Conservation (phyloP, 2,797 vertebrate species). For the Schizopygopsis malacanthus region DNA sequence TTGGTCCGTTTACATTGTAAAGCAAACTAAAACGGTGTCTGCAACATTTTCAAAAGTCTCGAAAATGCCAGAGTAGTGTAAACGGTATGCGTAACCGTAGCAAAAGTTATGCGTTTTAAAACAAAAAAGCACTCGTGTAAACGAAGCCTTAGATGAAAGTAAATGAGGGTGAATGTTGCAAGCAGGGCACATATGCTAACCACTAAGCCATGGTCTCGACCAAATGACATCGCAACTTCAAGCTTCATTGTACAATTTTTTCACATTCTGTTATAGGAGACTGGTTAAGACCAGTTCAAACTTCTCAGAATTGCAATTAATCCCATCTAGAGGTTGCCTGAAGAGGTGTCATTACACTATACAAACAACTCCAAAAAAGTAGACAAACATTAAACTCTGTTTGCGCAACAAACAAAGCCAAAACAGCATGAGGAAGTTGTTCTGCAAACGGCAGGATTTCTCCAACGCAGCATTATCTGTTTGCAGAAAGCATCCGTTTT, state of each 20-base stretch:
- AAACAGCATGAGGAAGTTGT: conserved; percentile 20
- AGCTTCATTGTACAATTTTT: background rate
- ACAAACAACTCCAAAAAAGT: conserved; percentile 8
- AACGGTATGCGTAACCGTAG: too few species aligned
- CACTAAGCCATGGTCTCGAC: background rate
- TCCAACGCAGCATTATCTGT: background rate
- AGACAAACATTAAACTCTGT: conserved; percentile 1
- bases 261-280: background rate
- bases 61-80: too few species aligned
- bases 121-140: too few species aligned
- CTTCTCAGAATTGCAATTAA: background rate
- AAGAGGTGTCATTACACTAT: background rate
- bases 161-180: too few species aligned
- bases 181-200: too few species aligned
- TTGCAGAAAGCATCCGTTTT: conserved; percentile 14
- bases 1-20: too few species aligned
- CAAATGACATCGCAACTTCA: background rate
- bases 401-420: conserved; percentile 13
- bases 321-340: background rate
- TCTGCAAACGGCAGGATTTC: conserved; percentile 1
- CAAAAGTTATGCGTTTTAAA: too few species aligned
- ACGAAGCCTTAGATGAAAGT: too few species aligned
- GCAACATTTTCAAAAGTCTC: too few species aligned
- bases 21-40: too few species aligned
- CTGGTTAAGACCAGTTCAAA: background rate